A percentile compares a stretch with the other conserved stretches of the same genome.
These are phyloP conservation scores for Hydractinia symbiolongicarpus DNA, from an alignment of 30 jellyfish, hydroid and myxozoan species.

Conservation along the genomic window DNA sequence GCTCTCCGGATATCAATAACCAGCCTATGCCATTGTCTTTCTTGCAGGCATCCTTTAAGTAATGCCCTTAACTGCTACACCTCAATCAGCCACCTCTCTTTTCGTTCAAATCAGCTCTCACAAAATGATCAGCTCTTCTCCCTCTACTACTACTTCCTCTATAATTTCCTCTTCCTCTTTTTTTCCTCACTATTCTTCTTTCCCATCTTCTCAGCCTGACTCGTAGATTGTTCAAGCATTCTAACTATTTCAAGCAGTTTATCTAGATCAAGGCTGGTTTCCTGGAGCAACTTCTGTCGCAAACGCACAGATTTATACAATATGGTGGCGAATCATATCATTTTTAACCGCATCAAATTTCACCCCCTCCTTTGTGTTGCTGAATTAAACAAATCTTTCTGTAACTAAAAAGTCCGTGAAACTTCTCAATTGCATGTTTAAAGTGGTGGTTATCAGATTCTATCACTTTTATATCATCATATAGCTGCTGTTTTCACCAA, in stretches of 20 bases:
- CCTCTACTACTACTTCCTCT: too few relatives aligned
- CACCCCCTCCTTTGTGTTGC: not conserved
- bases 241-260: too few relatives aligned
- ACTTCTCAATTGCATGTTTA: not conserved
- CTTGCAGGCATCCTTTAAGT: not conserved
- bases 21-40: conserved; percentile 33
- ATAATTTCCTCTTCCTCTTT: too few relatives aligned
- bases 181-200: too few relatives aligned
- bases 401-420: not conserved
- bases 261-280: too few relatives aligned
- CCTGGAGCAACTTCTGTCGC: not conserved
- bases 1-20: conserved; percentile 37
- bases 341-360: not conserved
- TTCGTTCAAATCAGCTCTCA: too few relatives aligned
- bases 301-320: not conserved
- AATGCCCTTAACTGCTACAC: not conserved
- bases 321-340: not conserved
- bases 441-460: not conserved
- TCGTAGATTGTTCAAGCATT: too few relatives aligned
- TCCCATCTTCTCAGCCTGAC: too few relatives aligned
- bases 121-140: too few relatives aligned
- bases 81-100: too few relatives aligned
- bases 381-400: not conserved
- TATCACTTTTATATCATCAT: not conserved
- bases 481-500: not conserved